Conservation (phyloP, 2,113 vertebrate genomes). For the Miniopterus natalensis region DNA sequence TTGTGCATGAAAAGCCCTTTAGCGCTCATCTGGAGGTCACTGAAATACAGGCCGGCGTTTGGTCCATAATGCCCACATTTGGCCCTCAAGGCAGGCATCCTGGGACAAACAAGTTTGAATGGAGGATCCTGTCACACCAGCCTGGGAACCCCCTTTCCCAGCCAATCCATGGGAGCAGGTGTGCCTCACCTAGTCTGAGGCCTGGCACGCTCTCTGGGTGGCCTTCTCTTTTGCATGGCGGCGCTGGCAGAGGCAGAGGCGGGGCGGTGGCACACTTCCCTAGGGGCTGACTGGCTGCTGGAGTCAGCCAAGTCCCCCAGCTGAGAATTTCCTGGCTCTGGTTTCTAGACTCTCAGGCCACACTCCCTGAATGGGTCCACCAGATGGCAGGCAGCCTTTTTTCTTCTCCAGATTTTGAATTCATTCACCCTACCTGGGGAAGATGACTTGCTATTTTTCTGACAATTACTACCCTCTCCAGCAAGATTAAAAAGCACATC, state of each 20-base stretch:
- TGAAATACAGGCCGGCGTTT: background rate
- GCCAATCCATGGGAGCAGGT: background rate
- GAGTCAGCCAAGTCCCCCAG: conserved; percentile 29
- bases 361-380: background rate
- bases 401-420: background rate
- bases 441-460: background rate
- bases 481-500: conserved; percentile 45
- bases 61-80: background rate
- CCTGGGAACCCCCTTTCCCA: background rate
- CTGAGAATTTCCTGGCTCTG: conserved; percentile 61
- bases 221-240: background rate
- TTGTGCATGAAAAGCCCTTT: background rate
- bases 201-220: background rate
- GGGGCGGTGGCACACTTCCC: background rate
- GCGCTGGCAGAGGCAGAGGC: background rate
- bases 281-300: background rate
- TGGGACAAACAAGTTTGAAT: background rate
- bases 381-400: conserved; percentile 60
- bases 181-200: background rate
- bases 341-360: conserved; percentile 29
- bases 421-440: background rate
- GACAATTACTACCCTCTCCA: background rate
- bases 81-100: background rate
- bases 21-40: background rate
- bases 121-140: background rate